Conservation (phyloP, 2,113 vertebrate species). For the Sinocyclocheilus grahami region DNA sequence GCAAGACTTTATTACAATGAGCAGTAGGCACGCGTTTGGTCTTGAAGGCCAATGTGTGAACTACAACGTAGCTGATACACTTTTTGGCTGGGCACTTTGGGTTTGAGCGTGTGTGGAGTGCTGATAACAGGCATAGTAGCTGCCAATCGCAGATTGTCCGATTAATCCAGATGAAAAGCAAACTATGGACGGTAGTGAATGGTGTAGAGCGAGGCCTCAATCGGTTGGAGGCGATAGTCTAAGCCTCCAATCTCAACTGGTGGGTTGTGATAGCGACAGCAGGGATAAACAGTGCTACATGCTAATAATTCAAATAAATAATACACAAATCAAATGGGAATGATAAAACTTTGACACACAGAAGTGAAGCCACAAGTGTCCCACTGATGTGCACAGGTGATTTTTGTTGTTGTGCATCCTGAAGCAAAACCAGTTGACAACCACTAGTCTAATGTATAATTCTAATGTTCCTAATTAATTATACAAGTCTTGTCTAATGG, state of each 20-base stretch:
- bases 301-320: not conserved
- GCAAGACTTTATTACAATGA: conserved; percentile 10
- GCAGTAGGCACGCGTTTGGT: not conserved
- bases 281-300: not conserved
- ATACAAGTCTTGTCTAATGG: conserved; percentile 16
- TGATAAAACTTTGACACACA: not conserved
- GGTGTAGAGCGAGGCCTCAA: not conserved
- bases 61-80: conserved; percentile 3
- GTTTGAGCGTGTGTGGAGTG: conserved; percentile 27
- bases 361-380: not conserved
- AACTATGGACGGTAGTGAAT: not conserved
- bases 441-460: not conserved
- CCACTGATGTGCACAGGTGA: not conserved
- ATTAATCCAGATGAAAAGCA: conserved; percentile 43
- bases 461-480: conserved; percentile 23
- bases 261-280: not conserved
- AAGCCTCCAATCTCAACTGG: conserved; percentile 1
- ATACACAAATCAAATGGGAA: not conserved
- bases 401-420: not conserved
- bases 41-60: conserved; percentile 25
- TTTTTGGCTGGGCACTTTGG: conserved; percentile 44
- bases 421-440: not conserved
- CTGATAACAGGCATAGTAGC: conserved; percentile 39
- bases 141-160: conserved; percentile 27
- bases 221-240: conserved; percentile 7